phyloP scores from a whole-genome alignment of 2,888 invertebrate genomes.

The Xanthorhoe designata region DNA sequence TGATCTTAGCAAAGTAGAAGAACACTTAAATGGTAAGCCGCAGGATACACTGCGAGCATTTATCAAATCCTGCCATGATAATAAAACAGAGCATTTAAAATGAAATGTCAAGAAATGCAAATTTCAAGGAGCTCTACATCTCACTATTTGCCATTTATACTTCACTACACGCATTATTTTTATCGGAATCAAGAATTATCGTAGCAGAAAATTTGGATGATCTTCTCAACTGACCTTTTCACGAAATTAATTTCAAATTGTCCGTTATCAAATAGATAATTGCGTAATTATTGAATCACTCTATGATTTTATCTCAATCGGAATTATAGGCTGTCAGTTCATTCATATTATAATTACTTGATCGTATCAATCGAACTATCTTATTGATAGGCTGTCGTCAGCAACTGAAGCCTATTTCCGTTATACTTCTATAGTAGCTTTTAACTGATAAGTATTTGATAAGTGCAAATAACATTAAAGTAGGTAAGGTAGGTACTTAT shows the following conservation, averaged over 20 bases:
- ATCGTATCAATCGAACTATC: slow-evolving; percentile 15
- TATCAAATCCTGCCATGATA: slow-evolving; percentile 25
- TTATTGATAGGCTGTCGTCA: slow-evolving; percentile 19
- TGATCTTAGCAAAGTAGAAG: background rate
- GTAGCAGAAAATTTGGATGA: slow-evolving; percentile 25
- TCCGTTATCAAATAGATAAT: slow-evolving; percentile 17
- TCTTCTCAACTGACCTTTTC: slow-evolving; percentile 18
- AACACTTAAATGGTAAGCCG: slow-evolving; percentile 8
- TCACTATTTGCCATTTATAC: slow-evolving; percentile 9
- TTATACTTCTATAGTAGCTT: slow-evolving; percentile 12
- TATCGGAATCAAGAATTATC: slow-evolving; percentile 32
- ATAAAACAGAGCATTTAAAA: slow-evolving; percentile 13
- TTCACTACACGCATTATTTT: slow-evolving; percentile 23
- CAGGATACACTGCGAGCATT: slow-evolving; percentile 15
- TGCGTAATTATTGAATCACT: slow-evolving; percentile 9
- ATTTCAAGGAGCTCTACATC: slow-evolving; percentile 18
- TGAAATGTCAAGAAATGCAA: slow-evolving; percentile 28
- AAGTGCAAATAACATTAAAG: background rate
- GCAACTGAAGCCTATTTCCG: slow-evolving; percentile 29
- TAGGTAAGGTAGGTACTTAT: no score
- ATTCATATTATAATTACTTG: slow-evolving; percentile 25
- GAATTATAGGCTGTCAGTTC: slow-evolving; percentile 29
- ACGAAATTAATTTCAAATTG: background rate
- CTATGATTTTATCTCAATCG: slow-evolving; percentile 28
- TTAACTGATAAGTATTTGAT: slow-evolving; percentile 2